Evolutionary conservation across 2,888 invertebrate species (phyloP).

Genomic region (Conistra vaccinii): DNA sequence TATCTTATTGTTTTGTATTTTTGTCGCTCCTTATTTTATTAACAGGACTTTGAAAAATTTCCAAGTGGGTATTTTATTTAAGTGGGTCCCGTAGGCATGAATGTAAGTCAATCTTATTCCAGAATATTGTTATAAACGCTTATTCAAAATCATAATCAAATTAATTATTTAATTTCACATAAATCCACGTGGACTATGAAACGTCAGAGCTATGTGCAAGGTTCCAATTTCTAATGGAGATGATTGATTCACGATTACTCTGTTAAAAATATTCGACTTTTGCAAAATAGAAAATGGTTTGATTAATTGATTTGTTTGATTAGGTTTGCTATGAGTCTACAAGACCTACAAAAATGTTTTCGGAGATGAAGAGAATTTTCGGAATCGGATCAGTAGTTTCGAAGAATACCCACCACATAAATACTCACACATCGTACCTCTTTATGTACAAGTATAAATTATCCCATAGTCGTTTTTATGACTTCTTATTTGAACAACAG

Average conservation of each 20-base stretch:
- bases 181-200: not conserved
- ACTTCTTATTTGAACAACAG: too few species aligned
- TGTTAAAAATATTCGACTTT: not conserved
- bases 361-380: too few species aligned
- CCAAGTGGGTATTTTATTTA: not conserved
- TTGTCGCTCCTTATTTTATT: constrained; percentile 6
- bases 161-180: not conserved
- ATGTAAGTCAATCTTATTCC: not conserved
- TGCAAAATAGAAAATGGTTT: not conserved
- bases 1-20: constrained; percentile 32
- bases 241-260: not conserved
- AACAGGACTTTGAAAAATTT: not conserved
- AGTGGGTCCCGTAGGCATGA: not conserved
- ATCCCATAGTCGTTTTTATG: too few species aligned
- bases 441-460: too few species aligned
- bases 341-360: too few species aligned
- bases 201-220: not conserved
- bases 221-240: not conserved
- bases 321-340: too few species aligned
- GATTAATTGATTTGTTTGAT: too few species aligned
- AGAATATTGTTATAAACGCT: not conserved
- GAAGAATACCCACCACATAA: too few species aligned
- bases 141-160: not conserved
- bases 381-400: too few species aligned
- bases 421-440: too few species aligned